A percentile compares a stretch with the other conserved stretches of the same genome.
These are phyloP conservation scores for Phodopus roborovskii DNA, from an alignment of 2,113 vertebrate species.

Conservation along the genomic window DNA sequence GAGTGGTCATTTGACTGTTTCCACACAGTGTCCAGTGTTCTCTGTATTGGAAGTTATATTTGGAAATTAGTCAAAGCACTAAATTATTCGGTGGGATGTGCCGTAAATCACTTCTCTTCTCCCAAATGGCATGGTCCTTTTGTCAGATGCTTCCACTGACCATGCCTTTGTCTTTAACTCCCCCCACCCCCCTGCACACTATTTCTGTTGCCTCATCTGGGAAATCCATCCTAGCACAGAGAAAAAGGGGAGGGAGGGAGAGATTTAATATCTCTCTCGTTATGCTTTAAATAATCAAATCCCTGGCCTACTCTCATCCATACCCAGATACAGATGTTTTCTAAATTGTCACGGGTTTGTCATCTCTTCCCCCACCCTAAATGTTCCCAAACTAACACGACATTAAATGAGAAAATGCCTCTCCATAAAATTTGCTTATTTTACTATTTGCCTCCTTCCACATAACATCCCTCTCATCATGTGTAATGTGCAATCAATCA, in stretches of 20 bases:
- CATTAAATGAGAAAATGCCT: conserved; percentile 74
- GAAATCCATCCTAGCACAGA: conserved; percentile 59
- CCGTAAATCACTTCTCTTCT: background rate
- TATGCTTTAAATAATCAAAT: conserved; percentile 73
- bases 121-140: background rate
- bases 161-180: background rate
- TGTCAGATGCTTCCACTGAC: conserved; percentile 14
- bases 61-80: conserved; percentile 31
- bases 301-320: conserved; percentile 57
- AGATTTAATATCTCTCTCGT: conserved; percentile 69
- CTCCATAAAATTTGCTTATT: conserved; percentile 79
- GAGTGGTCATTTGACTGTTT: background rate
- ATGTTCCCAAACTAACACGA: conserved; percentile 76
- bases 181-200: background rate
- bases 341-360: conserved; percentile 72
- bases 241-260: conserved; percentile 40
- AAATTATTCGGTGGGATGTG: conserved; percentile 17
- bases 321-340: conserved; percentile 77
- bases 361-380: conserved; percentile 14
- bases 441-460: conserved; percentile 69
- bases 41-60: conserved; percentile 44
- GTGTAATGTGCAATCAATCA: conserved; percentile 76
- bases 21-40: background rate
- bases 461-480: conserved; percentile 75
- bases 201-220: conserved; percentile 61